Percentiles rank a stretch among this genome's conserved stretches.
Evolutionary conservation across 2,888 invertebrate species (phyloP).

Genomic region (Hemicrepidius hirtus): DNA sequence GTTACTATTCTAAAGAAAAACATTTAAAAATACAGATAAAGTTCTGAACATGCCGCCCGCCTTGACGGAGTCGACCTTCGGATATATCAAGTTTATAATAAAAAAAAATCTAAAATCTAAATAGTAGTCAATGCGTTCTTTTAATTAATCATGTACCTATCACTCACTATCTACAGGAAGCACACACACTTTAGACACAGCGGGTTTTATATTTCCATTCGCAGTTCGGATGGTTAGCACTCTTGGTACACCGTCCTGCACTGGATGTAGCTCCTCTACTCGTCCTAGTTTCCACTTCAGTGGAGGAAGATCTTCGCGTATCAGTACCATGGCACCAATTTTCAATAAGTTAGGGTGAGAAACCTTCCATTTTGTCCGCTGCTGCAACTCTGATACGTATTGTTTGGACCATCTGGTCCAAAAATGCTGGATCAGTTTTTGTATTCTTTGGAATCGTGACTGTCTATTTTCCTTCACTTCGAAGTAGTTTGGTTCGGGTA

Average conservation of each 20-base stretch:
- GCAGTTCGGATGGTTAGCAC: conserved; percentile 11
- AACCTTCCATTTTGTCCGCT: conserved; percentile 48
- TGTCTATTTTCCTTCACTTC: conserved; percentile 52
- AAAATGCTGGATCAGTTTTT: conserved; percentile 44
- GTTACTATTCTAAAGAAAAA: too few species aligned
- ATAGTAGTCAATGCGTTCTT: too few species aligned
- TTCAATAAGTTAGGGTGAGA: conserved; percentile 3
- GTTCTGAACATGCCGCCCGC: too few species aligned
- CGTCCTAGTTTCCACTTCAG: conserved; percentile 48
- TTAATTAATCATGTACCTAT: too few species aligned
- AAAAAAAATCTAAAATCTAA: too few species aligned
- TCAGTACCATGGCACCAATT: conserved; percentile 42
- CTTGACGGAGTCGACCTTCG: too few species aligned
- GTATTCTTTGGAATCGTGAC: conserved; percentile 54
- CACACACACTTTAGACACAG: neutral
- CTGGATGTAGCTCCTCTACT: conserved; percentile 37
- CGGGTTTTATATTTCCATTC: neutral
- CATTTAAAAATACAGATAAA: too few species aligned
- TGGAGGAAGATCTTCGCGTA: conserved; percentile 50
- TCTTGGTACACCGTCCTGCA: conserved; percentile 31
- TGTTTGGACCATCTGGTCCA: conserved; percentile 49
- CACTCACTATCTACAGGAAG: conserved; percentile 2
- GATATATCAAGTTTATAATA: too few species aligned
- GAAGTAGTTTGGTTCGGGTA: conserved; percentile 51
- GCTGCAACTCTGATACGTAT: conserved; percentile 49